Conservation (phyloP, 1,140 invertebrate genomes). For the Drosophila erecta region DNA sequence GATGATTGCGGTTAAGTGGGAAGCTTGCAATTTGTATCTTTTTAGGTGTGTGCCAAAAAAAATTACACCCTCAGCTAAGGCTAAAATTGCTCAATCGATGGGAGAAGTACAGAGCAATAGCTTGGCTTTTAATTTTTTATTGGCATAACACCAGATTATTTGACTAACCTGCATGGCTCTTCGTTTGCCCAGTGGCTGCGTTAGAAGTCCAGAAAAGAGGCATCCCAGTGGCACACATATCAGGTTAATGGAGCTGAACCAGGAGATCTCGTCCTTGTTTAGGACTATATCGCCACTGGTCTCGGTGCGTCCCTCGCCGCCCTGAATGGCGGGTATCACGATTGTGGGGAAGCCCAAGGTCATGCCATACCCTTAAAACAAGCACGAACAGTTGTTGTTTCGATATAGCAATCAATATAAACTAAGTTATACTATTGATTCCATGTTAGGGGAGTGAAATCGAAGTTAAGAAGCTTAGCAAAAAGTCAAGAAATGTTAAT, state of each 20-base stretch:
- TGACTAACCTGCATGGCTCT: conserved; percentile 88
- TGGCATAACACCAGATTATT: conserved; percentile 22
- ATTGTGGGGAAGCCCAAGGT: conserved; percentile 91
- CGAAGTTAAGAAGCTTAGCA: no score
- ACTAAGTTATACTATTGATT: neutral
- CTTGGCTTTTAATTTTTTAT: neutral
- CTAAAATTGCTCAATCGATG: conserved; percentile 16
- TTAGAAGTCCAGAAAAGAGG: conserved; percentile 89
- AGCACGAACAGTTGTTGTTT: neutral
- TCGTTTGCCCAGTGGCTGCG: conserved; percentile 89
- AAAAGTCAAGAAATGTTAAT: neutral
- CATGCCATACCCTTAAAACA: conserved; percentile 88
- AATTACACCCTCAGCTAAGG: conserved; percentile 13
- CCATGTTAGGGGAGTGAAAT: conserved; percentile 18
- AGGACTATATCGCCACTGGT: conserved; percentile 85
- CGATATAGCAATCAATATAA: neutral
- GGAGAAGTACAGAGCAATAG: no score
- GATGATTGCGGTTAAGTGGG: conserved; percentile 45
- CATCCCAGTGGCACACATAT: conserved; percentile 92
- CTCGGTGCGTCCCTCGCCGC: conserved; percentile 84
- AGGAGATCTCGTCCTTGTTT: conserved; percentile 89
- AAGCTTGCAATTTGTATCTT: neutral
- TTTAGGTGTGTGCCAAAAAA: conserved; percentile 28
- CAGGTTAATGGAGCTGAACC: conserved; percentile 92
- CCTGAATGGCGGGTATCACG: conserved; percentile 89